Conservation (phyloP, 2,113 vertebrate species). For the Tiliqua scincoides region DNA sequence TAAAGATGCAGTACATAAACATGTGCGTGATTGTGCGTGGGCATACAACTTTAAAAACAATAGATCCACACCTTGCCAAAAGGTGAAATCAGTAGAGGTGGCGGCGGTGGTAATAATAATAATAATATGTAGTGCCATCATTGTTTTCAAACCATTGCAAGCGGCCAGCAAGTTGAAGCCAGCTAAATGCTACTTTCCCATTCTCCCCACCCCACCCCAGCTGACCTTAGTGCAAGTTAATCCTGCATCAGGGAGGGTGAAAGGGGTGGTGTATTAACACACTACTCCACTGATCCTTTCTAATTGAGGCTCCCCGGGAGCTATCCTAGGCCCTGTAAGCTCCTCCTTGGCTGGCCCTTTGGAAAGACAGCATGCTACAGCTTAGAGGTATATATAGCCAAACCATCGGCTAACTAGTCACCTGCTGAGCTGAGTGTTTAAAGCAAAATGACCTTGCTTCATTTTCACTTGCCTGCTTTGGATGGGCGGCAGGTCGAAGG, state of each 20-base stretch:
- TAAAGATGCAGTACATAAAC: no score
- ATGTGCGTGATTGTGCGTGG: no score
- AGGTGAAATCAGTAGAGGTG: no score
- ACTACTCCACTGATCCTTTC: slow-evolving; percentile 42
- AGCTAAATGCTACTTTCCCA: not conserved
- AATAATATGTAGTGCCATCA: not conserved
- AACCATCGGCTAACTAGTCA: slow-evolving; percentile 43
- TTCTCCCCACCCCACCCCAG: rapidly evolving
- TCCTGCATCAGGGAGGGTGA: slow-evolving; percentile 15
- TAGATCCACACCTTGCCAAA: no score
- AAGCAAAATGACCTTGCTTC: not conserved
- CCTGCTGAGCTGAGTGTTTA: rapidly evolving
- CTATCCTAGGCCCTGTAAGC: slow-evolving; percentile 42
- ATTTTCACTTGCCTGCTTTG: not conserved
- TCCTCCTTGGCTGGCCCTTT: slow-evolving; percentile 57
- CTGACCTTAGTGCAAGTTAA: rapidly evolving
- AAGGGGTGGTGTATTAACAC: slow-evolving; percentile 27
- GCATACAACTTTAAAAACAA: no score
- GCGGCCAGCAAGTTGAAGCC: not conserved
- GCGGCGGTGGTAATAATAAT: no score
- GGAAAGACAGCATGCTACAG: slow-evolving; percentile 58
- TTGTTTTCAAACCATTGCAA: not conserved
- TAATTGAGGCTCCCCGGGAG: slow-evolving; percentile 60
- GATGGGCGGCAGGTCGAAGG: not conserved
- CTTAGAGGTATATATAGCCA: slow-evolving; percentile 56